Conservation (phyloP, 2,113 vertebrate species). For the Sebastes fasciatus region DNA sequence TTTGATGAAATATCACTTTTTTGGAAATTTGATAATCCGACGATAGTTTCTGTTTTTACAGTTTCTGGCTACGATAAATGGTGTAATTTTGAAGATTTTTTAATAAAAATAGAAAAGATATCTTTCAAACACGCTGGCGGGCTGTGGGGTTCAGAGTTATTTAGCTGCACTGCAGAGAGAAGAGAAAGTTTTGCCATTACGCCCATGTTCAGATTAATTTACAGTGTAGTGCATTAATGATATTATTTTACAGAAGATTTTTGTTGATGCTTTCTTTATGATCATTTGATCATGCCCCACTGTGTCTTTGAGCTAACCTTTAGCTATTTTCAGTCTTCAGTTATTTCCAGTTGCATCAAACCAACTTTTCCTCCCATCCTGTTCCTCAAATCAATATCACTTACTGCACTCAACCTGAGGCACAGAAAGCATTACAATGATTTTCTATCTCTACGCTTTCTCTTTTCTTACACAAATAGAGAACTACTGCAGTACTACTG, state of each 20-base stretch:
- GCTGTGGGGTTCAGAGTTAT: too few relatives aligned
- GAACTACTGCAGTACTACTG: background rate
- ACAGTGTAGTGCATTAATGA: background rate
- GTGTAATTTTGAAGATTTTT: background rate
- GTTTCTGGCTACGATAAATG: background rate
- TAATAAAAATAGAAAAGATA: background rate
- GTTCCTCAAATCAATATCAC: conserved; percentile 59
- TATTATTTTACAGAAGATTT: background rate
- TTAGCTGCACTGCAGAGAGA: too few relatives aligned
- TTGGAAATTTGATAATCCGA: background rate
- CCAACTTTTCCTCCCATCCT: conserved; percentile 44
- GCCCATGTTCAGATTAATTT: background rate
- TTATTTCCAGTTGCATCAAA: conserved; percentile 49
- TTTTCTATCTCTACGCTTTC: conserved; percentile 16
- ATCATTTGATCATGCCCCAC: background rate
- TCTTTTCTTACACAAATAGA: conserved; percentile 15
- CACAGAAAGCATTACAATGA: conserved; percentile 41
- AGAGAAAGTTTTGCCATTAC: background rate
- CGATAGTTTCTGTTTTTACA: background rate
- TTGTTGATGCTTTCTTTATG: background rate
- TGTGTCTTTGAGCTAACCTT: conserved; percentile 44
- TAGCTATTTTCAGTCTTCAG: conserved; percentile 39
- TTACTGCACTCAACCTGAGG: conserved; percentile 34
- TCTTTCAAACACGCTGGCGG: background rate
- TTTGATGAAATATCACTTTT: background rate